Evolutionary conservation across 1,140 invertebrate genomes (phyloP).

Genomic region (Chelonus insularis): DNA sequence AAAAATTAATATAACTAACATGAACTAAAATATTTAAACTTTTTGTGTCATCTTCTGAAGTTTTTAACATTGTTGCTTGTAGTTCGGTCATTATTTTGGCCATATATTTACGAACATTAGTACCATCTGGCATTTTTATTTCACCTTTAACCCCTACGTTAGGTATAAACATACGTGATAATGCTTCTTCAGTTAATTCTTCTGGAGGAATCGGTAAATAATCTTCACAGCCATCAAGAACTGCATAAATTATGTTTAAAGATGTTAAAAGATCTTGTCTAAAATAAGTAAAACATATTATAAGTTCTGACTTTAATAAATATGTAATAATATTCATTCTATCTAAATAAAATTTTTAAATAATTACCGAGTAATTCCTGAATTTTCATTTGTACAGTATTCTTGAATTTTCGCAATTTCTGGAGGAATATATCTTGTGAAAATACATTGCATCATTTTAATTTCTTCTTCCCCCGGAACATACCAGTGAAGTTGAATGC

Average conservation of each 20-base stretch:
- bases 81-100: conserved; percentile 61
- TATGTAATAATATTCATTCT: background rate
- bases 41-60: conserved; percentile 75
- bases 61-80: conserved; percentile 64
- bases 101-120: conserved; percentile 65
- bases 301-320: no score
- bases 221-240: conserved; percentile 60
- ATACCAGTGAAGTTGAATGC: conserved; percentile 77
- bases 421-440: conserved; percentile 66
- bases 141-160: conserved; percentile 50
- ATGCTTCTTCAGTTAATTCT: conserved; percentile 53
- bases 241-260: conserved; percentile 51
- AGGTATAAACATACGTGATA: conserved; percentile 50
- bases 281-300: conserved; percentile 33
- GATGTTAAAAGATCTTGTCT: conserved; percentile 60
- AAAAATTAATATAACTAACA: conserved; percentile 52
- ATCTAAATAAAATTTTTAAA: background rate
- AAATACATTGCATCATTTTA: conserved; percentile 65
- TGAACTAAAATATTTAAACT: conserved; percentile 67
- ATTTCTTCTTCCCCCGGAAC: conserved; percentile 73
- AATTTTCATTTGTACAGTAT: conserved; percentile 51
- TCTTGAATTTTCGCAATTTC: conserved; percentile 62
- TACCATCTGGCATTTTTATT: conserved; percentile 66
- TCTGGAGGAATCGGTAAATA: conserved; percentile 68
- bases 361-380: conserved; percentile 31